Percentiles rank a stretch among this genome's conserved stretches.
phyloP scores from a whole-genome alignment of 2,888 invertebrate species.

The Drosophila mimetica region DNA sequence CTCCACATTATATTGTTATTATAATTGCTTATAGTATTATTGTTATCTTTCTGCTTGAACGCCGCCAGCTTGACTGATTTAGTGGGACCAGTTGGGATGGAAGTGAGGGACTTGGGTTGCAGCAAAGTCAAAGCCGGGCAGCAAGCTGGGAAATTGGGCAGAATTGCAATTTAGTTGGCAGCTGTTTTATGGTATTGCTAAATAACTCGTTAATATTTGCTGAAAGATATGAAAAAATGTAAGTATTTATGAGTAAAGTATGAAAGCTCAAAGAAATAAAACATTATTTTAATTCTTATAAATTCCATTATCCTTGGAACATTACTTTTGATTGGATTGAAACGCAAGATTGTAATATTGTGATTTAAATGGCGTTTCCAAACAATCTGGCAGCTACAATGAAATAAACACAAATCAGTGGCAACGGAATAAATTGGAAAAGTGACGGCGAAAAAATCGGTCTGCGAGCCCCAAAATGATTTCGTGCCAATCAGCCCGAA shows the following conservation, averaged over 20 bases:
- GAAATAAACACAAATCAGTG: conserved; percentile 20
- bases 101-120: conserved; percentile 10
- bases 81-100: not conserved
- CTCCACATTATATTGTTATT: conserved; percentile 84
- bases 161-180: not conserved
- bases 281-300: not conserved
- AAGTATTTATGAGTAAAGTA: not conserved
- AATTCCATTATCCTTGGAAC: not conserved
- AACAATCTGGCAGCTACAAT: conserved; percentile 24
- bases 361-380: conserved; percentile 13
- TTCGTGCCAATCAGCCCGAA: conserved; percentile 32
- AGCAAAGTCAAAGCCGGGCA: conserved; percentile 6
- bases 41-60: conserved; percentile 56
- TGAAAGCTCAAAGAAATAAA: too few species aligned
- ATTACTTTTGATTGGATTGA: not conserved
- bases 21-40: conserved; percentile 63
- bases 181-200: not conserved
- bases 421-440: conserved; percentile 30
- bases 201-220: not conserved
- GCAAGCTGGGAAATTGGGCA: not conserved
- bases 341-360: conserved; percentile 15
- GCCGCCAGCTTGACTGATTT: conserved; percentile 71
- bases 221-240: conserved; percentile 1
- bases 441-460: conserved; percentile 15
- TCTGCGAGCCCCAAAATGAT: conserved; percentile 8